A percentile compares a stretch with the other conserved stretches of the same genome.
phyloP scores from a whole-genome alignment of 2,797 vertebrate species.

The Columba guinea region DNA sequence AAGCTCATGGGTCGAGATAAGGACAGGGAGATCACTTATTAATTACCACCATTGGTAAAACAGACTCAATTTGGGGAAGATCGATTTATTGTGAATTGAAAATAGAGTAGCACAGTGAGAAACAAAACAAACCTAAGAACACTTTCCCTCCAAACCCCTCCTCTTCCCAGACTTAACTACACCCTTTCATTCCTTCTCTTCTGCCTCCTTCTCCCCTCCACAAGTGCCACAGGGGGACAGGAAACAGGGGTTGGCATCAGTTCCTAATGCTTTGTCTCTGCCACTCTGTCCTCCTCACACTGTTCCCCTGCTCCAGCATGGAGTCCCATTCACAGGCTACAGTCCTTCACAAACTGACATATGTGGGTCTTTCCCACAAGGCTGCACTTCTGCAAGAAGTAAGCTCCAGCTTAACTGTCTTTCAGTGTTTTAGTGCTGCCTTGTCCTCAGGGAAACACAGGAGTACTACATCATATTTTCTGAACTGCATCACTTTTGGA shows the following conservation, averaged over 20 bases:
- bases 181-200: not conserved
- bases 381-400: not conserved
- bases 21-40: not conserved
- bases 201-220: not conserved
- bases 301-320: not conserved
- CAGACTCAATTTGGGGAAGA: not conserved
- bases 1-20: not conserved
- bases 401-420: not conserved
- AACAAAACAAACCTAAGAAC: not conserved
- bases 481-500: not conserved
- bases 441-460: not conserved
- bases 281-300: not conserved
- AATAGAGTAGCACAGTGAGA: not conserved
- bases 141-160: not conserved
- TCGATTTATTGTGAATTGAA: not conserved
- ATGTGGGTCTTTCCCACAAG: not conserved
- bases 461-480: not conserved
- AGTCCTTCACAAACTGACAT: not conserved
- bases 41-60: not conserved
- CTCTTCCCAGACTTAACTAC: not conserved
- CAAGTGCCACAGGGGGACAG: not conserved
- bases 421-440: not conserved
- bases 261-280: fast-evolving
- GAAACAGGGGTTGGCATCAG: not conserved
- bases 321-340: not conserved